Conservation (phyloP, 2,888 invertebrate genomes). For the Melinaea marsaeus region DNA sequence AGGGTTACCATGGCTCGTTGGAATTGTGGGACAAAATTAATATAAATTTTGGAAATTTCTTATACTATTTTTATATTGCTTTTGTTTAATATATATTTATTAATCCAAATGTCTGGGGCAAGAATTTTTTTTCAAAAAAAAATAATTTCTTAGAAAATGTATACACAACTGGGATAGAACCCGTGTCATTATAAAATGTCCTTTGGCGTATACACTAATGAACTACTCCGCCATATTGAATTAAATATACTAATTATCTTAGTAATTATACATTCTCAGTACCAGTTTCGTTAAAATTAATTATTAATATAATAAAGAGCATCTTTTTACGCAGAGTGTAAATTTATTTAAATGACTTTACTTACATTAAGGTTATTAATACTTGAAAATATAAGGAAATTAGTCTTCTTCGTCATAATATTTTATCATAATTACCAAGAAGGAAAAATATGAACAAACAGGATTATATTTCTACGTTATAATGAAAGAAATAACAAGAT, state of each 20-base stretch:
- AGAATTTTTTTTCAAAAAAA: too few relatives aligned
- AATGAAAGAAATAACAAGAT: not conserved
- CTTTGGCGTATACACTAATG: too few relatives aligned
- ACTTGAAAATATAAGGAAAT: not conserved
- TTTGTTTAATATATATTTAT: not conserved
- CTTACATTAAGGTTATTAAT: conserved; percentile 4
- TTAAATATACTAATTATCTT: too few relatives aligned
- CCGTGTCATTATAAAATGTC: too few relatives aligned
- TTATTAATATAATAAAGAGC: not conserved
- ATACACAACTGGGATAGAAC: too few relatives aligned
- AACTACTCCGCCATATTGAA: too few relatives aligned
- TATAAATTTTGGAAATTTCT: not conserved
- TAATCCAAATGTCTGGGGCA: not conserved
- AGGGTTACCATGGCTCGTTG: not conserved
- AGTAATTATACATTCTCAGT: too few relatives aligned
- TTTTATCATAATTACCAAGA: conserved; percentile 5
- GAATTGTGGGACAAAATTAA: not conserved
- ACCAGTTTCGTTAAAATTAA: conserved; percentile 2
- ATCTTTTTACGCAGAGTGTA: not conserved
- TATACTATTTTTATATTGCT: not conserved
- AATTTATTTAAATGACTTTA: conserved; percentile 7
- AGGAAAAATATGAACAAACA: not conserved
- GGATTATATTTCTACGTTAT: not conserved
- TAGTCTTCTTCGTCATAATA: not conserved
- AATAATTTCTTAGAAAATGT: too few relatives aligned